Conservation (phyloP, 2,797 vertebrate species). For the Apogon talboti region DNA sequence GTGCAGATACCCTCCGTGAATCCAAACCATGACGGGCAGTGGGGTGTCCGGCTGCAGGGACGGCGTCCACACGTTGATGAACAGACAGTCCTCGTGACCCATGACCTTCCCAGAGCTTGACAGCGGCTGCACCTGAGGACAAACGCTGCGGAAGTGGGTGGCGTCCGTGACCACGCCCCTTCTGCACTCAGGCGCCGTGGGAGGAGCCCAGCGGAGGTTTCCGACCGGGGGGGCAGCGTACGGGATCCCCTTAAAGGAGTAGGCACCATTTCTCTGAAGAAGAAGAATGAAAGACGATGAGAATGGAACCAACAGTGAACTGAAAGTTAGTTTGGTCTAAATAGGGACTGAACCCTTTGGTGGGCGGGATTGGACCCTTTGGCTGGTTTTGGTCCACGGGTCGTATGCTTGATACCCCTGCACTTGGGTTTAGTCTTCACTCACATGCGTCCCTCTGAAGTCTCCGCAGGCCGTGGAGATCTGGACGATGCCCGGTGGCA, state of each 20-base stretch:
- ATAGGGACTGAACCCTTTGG: too few species aligned
- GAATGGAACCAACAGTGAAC: too few species aligned
- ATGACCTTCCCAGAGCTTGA: constrained; percentile 46
- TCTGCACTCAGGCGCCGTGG: constrained; percentile 58
- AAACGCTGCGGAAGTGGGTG: constrained; percentile 72
- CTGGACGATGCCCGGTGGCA: constrained; percentile 53
- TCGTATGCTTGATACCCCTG: too few species aligned
- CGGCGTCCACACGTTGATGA: constrained; percentile 86
- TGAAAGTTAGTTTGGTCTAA: too few species aligned
- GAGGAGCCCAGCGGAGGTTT: constrained; percentile 80
- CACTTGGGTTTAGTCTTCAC: constrained; percentile 14
- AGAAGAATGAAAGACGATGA: too few species aligned
- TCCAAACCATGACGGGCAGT: constrained; percentile 86
- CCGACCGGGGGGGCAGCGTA: constrained; percentile 81
- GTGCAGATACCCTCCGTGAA: constrained; percentile 84
- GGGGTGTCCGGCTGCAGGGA: constrained; percentile 56
- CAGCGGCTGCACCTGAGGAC: constrained; percentile 78
- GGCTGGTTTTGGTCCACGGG: too few species aligned
- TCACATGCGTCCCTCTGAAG: constrained; percentile 68
- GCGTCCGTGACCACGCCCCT: constrained; percentile 58
- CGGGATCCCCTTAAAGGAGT: constrained; percentile 84
- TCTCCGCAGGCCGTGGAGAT: constrained; percentile 75
- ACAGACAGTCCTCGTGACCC: constrained; percentile 86
- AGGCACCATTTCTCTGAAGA: constrained; percentile 72
- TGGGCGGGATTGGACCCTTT: too few species aligned